Evolutionary conservation across 1,140 invertebrate genomes (phyloP).

Genomic region (Brachionus paranguensis): DNA sequence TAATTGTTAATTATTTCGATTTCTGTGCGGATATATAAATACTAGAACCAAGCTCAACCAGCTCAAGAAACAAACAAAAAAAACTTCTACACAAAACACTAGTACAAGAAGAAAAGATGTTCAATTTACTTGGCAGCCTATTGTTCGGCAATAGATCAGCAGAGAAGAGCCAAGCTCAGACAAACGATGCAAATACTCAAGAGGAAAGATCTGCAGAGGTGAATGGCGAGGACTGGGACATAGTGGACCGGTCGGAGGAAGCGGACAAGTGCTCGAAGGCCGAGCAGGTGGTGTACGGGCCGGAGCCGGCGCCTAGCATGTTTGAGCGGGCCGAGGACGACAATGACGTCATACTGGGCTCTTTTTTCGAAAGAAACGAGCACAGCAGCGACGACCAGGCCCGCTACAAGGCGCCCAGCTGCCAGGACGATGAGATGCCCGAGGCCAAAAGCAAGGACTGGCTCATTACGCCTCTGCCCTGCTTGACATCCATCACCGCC

Average conservation of each 20-base stretch:
- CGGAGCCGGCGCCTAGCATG: background rate
- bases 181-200: background rate
- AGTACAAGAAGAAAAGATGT: background rate
- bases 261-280: background rate
- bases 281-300: background rate
- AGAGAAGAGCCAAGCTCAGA: background rate
- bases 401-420: background rate
- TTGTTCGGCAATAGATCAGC: background rate
- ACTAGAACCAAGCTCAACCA: background rate
- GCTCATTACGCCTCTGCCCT: slow-evolving; percentile 32
- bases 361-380: slow-evolving; percentile 27
- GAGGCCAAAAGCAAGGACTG: background rate
- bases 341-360: slow-evolving; percentile 34
- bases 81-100: background rate
- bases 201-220: background rate
- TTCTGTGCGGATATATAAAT: slow-evolving; percentile 23
- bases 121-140: slow-evolving; percentile 12
- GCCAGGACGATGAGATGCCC: background rate
- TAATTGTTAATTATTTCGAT: background rate
- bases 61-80: background rate
- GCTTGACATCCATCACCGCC: slow-evolving; percentile 3
- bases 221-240: background rate
- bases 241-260: background rate
- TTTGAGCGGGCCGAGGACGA: slow-evolving; percentile 10
- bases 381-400: background rate